Percentiles rank a stretch among this genome's conserved stretches.
Evolutionary conservation across 2,113 vertebrate species (phyloP).

Genomic region (Rhynchopsitta pachyrhyncha): DNA sequence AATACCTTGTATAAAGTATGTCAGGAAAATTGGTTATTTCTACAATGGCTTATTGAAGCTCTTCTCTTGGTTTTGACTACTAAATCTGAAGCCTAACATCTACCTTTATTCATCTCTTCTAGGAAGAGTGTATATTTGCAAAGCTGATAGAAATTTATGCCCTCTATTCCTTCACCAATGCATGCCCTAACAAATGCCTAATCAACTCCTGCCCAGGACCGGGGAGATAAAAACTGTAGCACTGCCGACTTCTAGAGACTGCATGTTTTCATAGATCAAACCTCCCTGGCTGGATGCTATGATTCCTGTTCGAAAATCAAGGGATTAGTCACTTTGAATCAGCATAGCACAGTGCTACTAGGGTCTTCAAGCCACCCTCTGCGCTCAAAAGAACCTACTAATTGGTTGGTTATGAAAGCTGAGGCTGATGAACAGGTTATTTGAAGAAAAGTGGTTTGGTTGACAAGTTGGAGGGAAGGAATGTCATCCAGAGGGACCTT

Average conservation of each 20-base stretch:
- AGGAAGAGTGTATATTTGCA: neutral
- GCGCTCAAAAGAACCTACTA: neutral
- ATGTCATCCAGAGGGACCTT: no score
- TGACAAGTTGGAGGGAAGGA: no score
- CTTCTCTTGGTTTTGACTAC: neutral
- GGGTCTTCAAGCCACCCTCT: neutral
- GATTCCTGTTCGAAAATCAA: neutral
- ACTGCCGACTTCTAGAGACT: neutral
- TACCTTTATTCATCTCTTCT: neutral
- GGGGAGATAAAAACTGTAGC: neutral
- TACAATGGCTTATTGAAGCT: neutral
- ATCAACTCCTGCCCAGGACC: neutral
- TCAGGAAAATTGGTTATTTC: neutral
- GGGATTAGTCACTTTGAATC: neutral
- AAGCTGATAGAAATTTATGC: neutral
- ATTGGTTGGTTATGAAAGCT: neutral
- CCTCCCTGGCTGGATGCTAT: neutral
- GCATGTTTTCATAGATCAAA: neutral
- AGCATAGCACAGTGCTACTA: neutral
- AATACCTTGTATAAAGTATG: neutral
- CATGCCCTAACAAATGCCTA: neutral
- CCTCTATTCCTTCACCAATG: neutral
- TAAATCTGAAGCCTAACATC: neutral
- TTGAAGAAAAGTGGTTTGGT: neutral
- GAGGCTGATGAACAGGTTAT: neutral